These are phyloP conservation scores for Eriocheir sinensis DNA, from an alignment of 1,140 invertebrate genomes.

Conservation along the genomic window DNA sequence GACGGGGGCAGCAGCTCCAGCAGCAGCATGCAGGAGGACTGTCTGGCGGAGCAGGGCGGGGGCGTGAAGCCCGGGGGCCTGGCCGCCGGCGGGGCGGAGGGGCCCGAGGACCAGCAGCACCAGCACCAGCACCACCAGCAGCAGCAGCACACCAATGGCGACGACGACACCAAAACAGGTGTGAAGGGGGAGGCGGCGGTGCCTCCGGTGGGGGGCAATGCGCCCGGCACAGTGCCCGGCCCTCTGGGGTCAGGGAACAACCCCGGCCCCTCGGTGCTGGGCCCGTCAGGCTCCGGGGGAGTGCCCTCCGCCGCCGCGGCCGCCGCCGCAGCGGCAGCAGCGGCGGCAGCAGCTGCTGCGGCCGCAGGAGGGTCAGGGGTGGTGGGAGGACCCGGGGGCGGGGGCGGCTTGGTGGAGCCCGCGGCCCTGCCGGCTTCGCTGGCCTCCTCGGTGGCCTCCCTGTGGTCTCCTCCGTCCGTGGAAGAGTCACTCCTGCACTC, in stretches of 20 bases:
- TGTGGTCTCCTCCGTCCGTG: constrained; percentile 73
- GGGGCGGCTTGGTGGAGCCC: constrained; percentile 69
- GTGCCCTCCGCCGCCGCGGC: constrained; percentile 68
- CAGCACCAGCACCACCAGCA: constrained; percentile 69
- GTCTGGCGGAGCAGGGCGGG: constrained; percentile 71
- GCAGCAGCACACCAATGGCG: constrained; percentile 69
- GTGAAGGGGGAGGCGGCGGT: constrained; percentile 72
- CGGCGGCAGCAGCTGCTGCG: constrained; percentile 63
- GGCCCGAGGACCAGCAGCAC: constrained; percentile 68
- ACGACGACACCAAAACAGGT: constrained; percentile 73
- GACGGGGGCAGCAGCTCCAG: constrained; percentile 69
- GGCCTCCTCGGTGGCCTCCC: constrained; percentile 74
- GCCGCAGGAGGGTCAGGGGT: constrained; percentile 69
- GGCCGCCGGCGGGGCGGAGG: constrained; percentile 70
- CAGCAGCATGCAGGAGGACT: constrained; percentile 74
- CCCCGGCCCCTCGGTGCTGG: constrained; percentile 70
- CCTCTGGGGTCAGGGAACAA: constrained; percentile 67
- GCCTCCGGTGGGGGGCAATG: constrained; percentile 69
- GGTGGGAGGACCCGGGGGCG: constrained; percentile 69
- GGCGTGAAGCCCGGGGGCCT: constrained; percentile 69
- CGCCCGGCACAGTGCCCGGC: constrained; percentile 71
- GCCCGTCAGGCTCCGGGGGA: constrained; percentile 73
- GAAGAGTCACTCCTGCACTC: constrained; percentile 72
- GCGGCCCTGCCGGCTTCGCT: constrained; percentile 66
- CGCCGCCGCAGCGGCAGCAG: constrained; percentile 71